Evolutionary conservation across 2,113 vertebrate species (phyloP).

Genomic region (Laticauda laticaudata): DNA sequence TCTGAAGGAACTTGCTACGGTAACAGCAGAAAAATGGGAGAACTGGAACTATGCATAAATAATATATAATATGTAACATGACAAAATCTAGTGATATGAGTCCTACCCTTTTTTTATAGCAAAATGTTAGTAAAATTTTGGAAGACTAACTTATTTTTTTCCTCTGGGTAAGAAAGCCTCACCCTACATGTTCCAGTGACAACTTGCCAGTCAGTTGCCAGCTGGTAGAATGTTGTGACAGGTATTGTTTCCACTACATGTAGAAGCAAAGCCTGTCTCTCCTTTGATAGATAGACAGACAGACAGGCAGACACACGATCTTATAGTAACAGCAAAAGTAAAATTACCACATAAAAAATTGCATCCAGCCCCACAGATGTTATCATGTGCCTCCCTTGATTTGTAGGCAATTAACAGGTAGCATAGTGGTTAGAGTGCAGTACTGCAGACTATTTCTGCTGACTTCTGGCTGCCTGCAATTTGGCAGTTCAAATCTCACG

Average conservation of each 20-base stretch:
- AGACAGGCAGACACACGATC: background rate
- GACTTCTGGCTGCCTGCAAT: background rate
- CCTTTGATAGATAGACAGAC: too few species aligned
- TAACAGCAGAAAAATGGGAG: background rate
- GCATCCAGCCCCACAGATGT: background rate
- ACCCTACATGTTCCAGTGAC: background rate
- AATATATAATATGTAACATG: background rate
- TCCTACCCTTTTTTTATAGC: background rate
- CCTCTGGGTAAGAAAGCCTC: background rate
- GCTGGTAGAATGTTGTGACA: background rate
- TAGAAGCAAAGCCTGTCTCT: background rate
- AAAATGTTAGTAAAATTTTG: background rate
- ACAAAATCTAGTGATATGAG: background rate
- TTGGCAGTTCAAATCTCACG: too few species aligned
- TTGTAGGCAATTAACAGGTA: background rate
- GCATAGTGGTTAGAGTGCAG: too few species aligned
- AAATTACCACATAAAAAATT: background rate
- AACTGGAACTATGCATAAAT: background rate
- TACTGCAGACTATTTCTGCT: too few species aligned
- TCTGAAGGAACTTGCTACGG: background rate
- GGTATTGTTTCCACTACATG: background rate
- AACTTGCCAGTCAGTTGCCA: background rate
- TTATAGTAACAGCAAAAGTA: background rate
- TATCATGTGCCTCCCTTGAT: background rate
- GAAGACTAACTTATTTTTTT: background rate